These are phyloP conservation scores for Volucella inanis DNA, from an alignment of 2,888 invertebrate genomes.

Conservation along the genomic window DNA sequence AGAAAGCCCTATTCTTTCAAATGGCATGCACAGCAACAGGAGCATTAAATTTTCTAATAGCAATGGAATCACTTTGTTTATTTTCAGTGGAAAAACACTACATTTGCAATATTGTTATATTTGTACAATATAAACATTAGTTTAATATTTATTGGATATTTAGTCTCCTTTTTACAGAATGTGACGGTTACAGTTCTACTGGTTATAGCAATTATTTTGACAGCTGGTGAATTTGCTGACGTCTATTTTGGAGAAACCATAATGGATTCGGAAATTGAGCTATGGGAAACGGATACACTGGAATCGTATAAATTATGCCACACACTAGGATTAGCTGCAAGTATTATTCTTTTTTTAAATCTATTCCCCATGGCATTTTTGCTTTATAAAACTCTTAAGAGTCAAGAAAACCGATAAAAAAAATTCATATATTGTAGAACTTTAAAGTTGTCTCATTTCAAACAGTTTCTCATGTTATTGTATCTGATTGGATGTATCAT, in stretches of 20 bases:
- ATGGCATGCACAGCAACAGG: slow-evolving; percentile 41
- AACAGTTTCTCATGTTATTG: no score
- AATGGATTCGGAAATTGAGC: slow-evolving; percentile 16
- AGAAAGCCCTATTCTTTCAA: slow-evolving; percentile 37
- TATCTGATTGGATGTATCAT: no score
- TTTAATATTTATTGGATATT: no score
- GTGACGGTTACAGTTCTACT: background rate
- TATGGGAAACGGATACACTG: slow-evolving; percentile 21
- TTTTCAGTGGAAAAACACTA: slow-evolving; percentile 16
- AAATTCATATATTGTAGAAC: no score
- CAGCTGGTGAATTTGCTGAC: slow-evolving; percentile 6
- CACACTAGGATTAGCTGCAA: background rate
- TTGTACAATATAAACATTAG: slow-evolving; percentile 29
- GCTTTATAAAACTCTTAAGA: slow-evolving; percentile 15
- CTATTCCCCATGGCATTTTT: slow-evolving; percentile 2
- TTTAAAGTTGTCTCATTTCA: no score
- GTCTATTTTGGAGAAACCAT: slow-evolving; percentile 41
- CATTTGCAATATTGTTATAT: slow-evolving; percentile 30
- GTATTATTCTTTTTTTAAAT: background rate
- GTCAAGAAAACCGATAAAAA: background rate
- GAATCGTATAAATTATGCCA: background rate
- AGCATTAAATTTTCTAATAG: slow-evolving; percentile 15
- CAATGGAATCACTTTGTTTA: slow-evolving; percentile 30
- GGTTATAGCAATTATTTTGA: background rate
- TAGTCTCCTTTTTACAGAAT: slow-evolving; percentile 21